Evolutionary conservation across 2,888 invertebrate genomes (phyloP).

Genomic region (Hydrotaea cyrtoneurina): DNA sequence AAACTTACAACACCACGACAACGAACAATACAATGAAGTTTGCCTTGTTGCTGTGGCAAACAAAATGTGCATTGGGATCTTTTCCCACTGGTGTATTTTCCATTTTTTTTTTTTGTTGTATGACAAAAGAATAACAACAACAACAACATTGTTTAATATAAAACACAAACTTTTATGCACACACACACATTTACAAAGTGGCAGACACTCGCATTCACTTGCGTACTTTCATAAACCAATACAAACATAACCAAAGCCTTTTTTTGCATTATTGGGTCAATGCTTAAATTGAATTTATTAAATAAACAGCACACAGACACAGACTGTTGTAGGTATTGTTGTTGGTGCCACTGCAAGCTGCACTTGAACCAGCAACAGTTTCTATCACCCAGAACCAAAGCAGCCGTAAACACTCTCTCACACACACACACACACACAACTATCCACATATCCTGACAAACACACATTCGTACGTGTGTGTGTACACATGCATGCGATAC

Average conservation of each 20-base stretch:
- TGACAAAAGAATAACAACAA: conserved; percentile 8
- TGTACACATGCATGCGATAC: not conserved
- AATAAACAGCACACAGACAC: conserved; percentile 49
- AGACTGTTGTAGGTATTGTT: conserved; percentile 1
- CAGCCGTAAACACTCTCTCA: not conserved
- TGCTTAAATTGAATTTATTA: conserved; percentile 67
- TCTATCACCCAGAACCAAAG: conserved; percentile 18
- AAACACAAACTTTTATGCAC: conserved; percentile 27
- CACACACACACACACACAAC: not conserved
- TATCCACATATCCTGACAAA: not conserved
- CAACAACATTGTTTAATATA: conserved; percentile 59
- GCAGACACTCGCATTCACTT: conserved; percentile 32
- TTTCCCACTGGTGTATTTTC: conserved; percentile 58
- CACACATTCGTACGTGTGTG: not conserved
- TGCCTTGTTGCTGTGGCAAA: conserved; percentile 20
- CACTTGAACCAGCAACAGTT: conserved; percentile 41
- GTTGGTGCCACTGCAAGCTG: conserved; percentile 43
- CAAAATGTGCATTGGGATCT: conserved; percentile 38
- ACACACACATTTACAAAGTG: not conserved
- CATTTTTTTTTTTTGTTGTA: conserved; percentile 47
- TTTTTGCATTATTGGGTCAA: conserved; percentile 66
- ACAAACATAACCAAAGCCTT: conserved; percentile 53
- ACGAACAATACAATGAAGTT: conserved; percentile 19
- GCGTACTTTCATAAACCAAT: conserved; percentile 57
- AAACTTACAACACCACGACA: conserved; percentile 31